Conservation (phyloP, 2,888 invertebrate genomes). For the Cabera pusaria region DNA sequence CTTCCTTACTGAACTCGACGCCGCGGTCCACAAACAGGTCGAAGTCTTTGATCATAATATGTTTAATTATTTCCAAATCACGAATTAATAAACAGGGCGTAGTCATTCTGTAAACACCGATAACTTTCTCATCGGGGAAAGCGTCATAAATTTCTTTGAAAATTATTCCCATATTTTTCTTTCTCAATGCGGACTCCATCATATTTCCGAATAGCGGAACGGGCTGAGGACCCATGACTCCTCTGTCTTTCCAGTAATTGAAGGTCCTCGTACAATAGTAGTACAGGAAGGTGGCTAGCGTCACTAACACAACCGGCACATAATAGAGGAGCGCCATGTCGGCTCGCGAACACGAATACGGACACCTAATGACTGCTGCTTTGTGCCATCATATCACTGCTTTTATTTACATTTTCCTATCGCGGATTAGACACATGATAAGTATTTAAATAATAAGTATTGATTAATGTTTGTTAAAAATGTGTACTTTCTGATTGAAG, state of each 20-base stretch:
- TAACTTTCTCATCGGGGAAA: constrained; percentile 52
- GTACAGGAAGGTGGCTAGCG: constrained; percentile 29
- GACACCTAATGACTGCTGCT: too few relatives aligned
- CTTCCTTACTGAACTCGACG: constrained; percentile 43
- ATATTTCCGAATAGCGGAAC: constrained; percentile 47
- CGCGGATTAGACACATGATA: too few relatives aligned
- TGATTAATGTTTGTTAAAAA: too few relatives aligned
- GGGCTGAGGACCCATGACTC: constrained; percentile 47
- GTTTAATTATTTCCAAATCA: constrained; percentile 55
- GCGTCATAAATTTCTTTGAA: constrained; percentile 43
- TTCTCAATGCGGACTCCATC: constrained; percentile 36
- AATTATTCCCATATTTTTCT: constrained; percentile 34
- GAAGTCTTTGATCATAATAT: constrained; percentile 58
- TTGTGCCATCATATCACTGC: too few relatives aligned
- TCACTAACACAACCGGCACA: constrained; percentile 13
- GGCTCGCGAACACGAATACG: too few relatives aligned
- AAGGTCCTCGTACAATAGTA: constrained; percentile 48
- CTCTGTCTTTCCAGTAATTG: constrained; percentile 49
- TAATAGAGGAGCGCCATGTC: too few relatives aligned
- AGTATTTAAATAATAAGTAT: too few relatives aligned
- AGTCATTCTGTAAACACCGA: constrained; percentile 54
- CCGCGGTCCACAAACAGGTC: constrained; percentile 52
- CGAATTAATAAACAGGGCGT: constrained; percentile 48
- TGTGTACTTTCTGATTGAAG: too few relatives aligned
- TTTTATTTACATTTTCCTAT: too few relatives aligned